These are phyloP conservation scores for Melinopterus prodromus DNA, from an alignment of 2,888 invertebrate species.

Conservation along the genomic window DNA sequence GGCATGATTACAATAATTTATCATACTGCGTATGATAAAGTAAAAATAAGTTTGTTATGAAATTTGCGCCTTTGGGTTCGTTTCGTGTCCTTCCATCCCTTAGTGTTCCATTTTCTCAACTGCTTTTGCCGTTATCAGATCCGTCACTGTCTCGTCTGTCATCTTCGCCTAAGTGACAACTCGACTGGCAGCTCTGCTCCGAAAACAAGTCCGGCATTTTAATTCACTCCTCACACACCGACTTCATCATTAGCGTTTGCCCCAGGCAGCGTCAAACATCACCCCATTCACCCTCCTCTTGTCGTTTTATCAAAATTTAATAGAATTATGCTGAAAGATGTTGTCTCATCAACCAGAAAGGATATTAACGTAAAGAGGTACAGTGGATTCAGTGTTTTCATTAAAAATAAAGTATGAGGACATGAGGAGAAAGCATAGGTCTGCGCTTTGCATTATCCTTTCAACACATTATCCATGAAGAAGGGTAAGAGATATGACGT, in stretches of 20 bases:
- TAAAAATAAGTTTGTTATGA: neutral
- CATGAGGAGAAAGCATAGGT: neutral
- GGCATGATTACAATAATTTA: too few relatives aligned
- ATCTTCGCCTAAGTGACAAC: constrained; percentile 59
- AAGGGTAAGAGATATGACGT: neutral
- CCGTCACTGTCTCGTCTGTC: constrained; percentile 55
- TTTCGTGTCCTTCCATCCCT: neutral
- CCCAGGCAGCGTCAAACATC: constrained; percentile 28
- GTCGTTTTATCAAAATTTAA: constrained; percentile 24
- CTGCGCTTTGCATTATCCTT: too few relatives aligned
- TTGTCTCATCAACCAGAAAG: constrained; percentile 14
- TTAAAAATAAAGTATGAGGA: neutral
- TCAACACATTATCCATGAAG: neutral
- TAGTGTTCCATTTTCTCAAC: neutral
- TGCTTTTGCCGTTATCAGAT: constrained; percentile 43
- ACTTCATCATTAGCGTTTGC: constrained; percentile 43
- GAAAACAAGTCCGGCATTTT: constrained; percentile 57
- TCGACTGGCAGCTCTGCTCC: constrained; percentile 59
- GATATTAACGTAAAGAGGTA: neutral
- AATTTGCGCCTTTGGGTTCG: neutral
- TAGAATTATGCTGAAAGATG: constrained; percentile 21
- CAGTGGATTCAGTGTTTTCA: neutral
- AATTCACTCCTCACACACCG: constrained; percentile 52
- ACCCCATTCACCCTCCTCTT: constrained; percentile 12
- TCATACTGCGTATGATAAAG: too few relatives aligned